These are phyloP conservation scores for Cyanoramphus novaezelandiae DNA, from an alignment of 2,113 vertebrate species.

Conservation along the genomic window DNA sequence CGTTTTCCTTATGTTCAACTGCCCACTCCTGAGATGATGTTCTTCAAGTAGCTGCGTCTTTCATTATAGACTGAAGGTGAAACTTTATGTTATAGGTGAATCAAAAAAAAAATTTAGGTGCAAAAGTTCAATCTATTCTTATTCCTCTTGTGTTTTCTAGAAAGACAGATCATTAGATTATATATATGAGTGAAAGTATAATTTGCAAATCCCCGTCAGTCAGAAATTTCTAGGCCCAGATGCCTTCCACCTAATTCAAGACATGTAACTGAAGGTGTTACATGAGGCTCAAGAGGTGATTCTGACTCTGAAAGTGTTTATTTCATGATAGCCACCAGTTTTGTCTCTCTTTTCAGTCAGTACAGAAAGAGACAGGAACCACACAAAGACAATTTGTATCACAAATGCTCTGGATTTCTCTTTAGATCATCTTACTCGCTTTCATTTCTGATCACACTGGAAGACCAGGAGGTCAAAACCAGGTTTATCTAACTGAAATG, in stretches of 20 bases:
- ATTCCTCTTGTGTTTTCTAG: neutral
- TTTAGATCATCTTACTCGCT: neutral
- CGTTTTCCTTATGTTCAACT: neutral
- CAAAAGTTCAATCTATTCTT: neutral
- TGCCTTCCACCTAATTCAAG: neutral
- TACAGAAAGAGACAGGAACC: neutral
- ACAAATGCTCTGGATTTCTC: neutral
- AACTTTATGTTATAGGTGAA: neutral
- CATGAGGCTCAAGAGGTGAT: neutral
- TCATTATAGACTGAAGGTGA: neutral
- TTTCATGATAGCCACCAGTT: neutral
- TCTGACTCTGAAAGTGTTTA: neutral
- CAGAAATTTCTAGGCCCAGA: neutral
- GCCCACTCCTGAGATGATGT: accelerated
- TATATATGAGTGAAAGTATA: neutral
- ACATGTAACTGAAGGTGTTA: neutral
- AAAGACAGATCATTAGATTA: neutral
- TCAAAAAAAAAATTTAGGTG: neutral
- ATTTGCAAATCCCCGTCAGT: neutral
- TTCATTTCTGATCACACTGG: neutral
- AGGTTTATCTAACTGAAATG: neutral
- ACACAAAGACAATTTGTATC: neutral
- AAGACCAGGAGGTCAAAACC: neutral
- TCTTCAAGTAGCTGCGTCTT: neutral
- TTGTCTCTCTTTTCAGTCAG: neutral